Evolutionary conservation across 2,113 vertebrate species (phyloP).

Genomic region (Haemorhous mexicanus): DNA sequence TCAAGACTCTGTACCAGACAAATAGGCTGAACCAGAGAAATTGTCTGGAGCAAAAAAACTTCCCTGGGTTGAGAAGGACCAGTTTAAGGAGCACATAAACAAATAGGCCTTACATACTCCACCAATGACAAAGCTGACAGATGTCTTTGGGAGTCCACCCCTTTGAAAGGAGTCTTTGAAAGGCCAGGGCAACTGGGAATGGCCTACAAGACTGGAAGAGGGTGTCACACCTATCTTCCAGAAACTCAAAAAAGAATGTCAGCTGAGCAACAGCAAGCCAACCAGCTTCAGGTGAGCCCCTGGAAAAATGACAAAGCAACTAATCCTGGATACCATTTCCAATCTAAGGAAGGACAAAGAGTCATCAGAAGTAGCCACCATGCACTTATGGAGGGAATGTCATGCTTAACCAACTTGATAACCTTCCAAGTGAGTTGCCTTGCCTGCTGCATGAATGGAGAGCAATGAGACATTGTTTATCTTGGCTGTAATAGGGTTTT

Average conservation of each 20-base stretch:
- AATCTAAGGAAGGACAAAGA: background rate
- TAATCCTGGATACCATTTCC: background rate
- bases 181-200: background rate
- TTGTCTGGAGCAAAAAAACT: background rate
- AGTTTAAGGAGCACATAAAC: background rate
- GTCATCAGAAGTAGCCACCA: background rate
- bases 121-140: background rate
- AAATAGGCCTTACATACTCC: background rate
- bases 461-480: background rate
- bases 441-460: background rate
- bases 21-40: background rate
- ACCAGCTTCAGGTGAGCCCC: background rate
- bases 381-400: background rate
- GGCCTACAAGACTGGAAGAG: background rate
- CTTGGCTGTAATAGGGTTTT: background rate
- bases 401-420: background rate
- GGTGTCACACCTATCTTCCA: background rate
- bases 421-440: background rate
- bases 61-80: background rate
- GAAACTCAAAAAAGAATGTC: background rate
- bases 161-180: background rate
- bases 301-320: background rate
- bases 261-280: background rate
- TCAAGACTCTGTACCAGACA: background rate
- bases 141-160: background rate